Evolutionary conservation across 1,140 invertebrate genomes (phyloP).

Genomic region (Schlechtendalia chinensis): DNA sequence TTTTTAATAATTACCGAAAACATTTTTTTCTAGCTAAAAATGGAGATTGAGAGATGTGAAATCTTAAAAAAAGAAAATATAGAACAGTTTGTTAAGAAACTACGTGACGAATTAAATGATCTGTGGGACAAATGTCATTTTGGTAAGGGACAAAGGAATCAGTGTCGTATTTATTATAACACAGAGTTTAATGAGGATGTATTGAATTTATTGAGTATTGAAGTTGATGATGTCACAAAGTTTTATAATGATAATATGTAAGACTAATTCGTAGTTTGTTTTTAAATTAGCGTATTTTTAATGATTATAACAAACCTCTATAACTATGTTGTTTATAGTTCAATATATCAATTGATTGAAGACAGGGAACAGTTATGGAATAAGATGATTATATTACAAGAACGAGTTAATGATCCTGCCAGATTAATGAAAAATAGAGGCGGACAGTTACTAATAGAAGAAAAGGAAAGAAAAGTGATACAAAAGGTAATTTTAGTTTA

Average conservation of each 20-base stretch:
- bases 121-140: slow-evolving; percentile 51
- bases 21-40: slow-evolving; percentile 38
- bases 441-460: slow-evolving; percentile 52
- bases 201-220: slow-evolving; percentile 48
- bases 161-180: slow-evolving; percentile 39
- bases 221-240: slow-evolving; percentile 46
- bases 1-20: no score
- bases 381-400: slow-evolving; percentile 48
- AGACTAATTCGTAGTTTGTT: neutral
- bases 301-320: no score
- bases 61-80: slow-evolving; percentile 50
- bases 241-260: slow-evolving; percentile 51
- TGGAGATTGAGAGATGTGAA: slow-evolving; percentile 50
- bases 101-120: slow-evolving; percentile 46
- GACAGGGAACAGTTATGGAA: slow-evolving; percentile 50
- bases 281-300: neutral
- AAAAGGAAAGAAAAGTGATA: slow-evolving; percentile 52
- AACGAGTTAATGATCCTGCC: slow-evolving; percentile 47
- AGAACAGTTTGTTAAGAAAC: slow-evolving; percentile 43
- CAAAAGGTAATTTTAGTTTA: slow-evolving; percentile 47
- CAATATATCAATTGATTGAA: slow-evolving; percentile 48
- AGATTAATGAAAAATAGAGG: slow-evolving; percentile 52
- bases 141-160: slow-evolving; percentile 32
- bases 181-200: slow-evolving; percentile 50
- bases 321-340: slow-evolving; percentile 34